Percentiles rank a stretch among this genome's conserved stretches.
These are phyloP conservation scores for Etheostoma cragini DNA, from an alignment of 2,113 vertebrate genomes.

Conservation along the genomic window DNA sequence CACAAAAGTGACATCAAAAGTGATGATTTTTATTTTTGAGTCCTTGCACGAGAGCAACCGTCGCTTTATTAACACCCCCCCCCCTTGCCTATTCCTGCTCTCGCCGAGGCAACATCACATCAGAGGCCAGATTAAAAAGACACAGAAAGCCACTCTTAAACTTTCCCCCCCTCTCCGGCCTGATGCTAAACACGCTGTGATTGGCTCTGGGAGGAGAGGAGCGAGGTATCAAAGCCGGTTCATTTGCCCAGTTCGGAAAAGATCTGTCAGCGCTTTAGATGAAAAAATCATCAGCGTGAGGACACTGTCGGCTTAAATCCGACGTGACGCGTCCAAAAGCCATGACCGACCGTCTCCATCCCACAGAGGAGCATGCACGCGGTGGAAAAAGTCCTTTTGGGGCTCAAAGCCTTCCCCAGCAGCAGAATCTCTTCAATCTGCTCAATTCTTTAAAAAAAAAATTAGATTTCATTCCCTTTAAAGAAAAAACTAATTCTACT, in stretches of 20 bases:
- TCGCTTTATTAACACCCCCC: conserved; percentile 69
- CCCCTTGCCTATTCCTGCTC: background rate
- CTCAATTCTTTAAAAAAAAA: conserved; percentile 44
- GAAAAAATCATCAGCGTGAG: conserved; percentile 42
- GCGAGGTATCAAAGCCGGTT: conserved; percentile 74
- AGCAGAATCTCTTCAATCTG: conserved; percentile 67
- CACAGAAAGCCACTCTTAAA: conserved; percentile 29
- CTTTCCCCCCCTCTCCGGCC: conserved; percentile 14
- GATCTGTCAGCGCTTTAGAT: conserved; percentile 62
- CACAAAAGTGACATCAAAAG: too few species aligned
- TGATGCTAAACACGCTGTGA: conserved; percentile 74
- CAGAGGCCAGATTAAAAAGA: conserved; percentile 39
- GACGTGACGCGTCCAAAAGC: conserved; percentile 60
- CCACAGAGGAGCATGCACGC: conserved; percentile 16
- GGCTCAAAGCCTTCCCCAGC: conserved; percentile 34
- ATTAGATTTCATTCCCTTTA: conserved; percentile 19
- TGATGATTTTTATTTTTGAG: too few species aligned
- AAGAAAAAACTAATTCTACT: conserved; percentile 20
- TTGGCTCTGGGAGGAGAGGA: conserved; percentile 72
- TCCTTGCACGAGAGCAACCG: background rate
- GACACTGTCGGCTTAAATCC: conserved; percentile 71
- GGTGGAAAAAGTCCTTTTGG: conserved; percentile 56
- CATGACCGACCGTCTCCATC: conserved; percentile 66
- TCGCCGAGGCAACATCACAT: conserved; percentile 39
- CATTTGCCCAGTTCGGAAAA: conserved; percentile 70